Base-by-base conservation (phyloP, 2,888 invertebrate species). In the Melitaea athalia region DNA sequence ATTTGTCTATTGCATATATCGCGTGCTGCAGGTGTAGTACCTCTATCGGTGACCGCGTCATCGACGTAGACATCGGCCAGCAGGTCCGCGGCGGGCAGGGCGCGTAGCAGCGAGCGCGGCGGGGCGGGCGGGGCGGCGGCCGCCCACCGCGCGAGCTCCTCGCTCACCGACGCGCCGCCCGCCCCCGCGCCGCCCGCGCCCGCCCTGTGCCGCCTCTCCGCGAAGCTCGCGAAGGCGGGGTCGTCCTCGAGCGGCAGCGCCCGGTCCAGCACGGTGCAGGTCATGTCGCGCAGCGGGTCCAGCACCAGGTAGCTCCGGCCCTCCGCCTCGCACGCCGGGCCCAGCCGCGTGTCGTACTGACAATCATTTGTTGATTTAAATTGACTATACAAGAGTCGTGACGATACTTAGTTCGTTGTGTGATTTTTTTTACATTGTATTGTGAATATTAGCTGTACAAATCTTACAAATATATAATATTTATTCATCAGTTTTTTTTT, bases 1-100 rank as follows among this genome's bases (percentile, higher is more conserved):
- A 24, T 43, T 3, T 3, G 4, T 43, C 0, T 11, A 43, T 43
- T 3, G 11, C 43, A 11, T 43, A 43, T 43, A 3, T 11, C 43
- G 43, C 11, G 11, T 14, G 12, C 14, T 14, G 8, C 57, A 57
- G 57, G 38, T 57, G n/a, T 57, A 70, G 70, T 61, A 92, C 92
- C 89, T 84, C 82, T 91, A 70, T 92, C 90, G 49, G 92, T 92
- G 77, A 88, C 80, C 69, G 86, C 83, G 71, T 92, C 89, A 47
- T 84, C 82, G 31, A 87, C 74, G 64, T 88, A 76, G 71, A 86
- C 88, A 49, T 84, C 82, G 33, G 87, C 74, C 63, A 88, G 76
- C 71, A 86, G 77, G 72, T 85, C 85, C 1, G 91, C 90, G 68
- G 75, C 75, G 64, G 72, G 71, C 69, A 70, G 70, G 53, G 70